Conservation (phyloP, 1,140 invertebrate species). For the Choristoneura fumiferana region DNA sequence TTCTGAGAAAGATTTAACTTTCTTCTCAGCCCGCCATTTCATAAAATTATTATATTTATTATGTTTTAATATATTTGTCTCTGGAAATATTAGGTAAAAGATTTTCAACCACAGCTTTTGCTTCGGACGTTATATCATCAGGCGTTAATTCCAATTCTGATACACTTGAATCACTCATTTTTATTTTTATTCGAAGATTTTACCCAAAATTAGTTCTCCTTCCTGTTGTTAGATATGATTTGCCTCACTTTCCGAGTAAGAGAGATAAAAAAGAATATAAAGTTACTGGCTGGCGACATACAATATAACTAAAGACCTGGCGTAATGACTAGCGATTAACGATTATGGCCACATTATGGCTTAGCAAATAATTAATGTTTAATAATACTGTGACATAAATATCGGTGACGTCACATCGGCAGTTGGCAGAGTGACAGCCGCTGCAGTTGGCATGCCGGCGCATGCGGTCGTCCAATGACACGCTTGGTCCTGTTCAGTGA, state of each 20-base stretch:
- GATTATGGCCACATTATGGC: neutral
- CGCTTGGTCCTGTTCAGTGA: conserved; percentile 33
- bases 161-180: too few relatives aligned
- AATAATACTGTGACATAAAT: conserved; percentile 15
- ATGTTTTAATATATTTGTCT: too few relatives aligned
- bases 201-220: too few relatives aligned
- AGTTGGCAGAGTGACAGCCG: conserved; percentile 30
- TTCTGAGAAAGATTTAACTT: conserved; percentile 7
- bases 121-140: neutral
- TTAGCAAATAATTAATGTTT: neutral
- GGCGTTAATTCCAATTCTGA: neutral
- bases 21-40: conserved; percentile 1
- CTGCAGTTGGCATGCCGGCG: conserved; percentile 16
- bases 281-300: too few relatives aligned
- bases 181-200: too few relatives aligned
- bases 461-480: conserved; percentile 46
- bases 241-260: too few relatives aligned
- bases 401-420: conserved; percentile 10
- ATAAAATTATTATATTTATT: conserved; percentile 6
- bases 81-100: conserved; percentile 1
- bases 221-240: too few relatives aligned
- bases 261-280: too few relatives aligned
- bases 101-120: neutral
- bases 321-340: too few relatives aligned
- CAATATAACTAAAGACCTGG: too few relatives aligned